Base-by-base conservation (phyloP, 2,113 vertebrate genomes). In the Nothoprocta pentlandii region DNA sequence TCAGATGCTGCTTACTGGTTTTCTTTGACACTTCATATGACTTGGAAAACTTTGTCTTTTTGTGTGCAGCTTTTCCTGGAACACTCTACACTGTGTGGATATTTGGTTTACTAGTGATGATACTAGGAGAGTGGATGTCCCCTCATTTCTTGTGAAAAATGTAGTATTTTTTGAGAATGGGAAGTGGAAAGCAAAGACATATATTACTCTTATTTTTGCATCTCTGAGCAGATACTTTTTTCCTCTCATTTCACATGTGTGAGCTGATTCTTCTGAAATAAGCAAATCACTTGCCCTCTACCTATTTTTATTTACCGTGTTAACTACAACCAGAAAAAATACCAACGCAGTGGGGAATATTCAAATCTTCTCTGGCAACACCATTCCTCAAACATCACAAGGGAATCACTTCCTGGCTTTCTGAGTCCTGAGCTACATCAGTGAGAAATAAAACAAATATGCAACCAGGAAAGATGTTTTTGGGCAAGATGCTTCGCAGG, bases 191-290 rank as follows among this genome's bases (percentile, higher is more conserved):
- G 21, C 8, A 85, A 73, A 88, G 12, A 4, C 16, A 73, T 34
- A 16, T 25, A 58, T 49, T 69, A 44, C 22, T 94, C 76, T 59
- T 58, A 44, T 93, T 80, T 96, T 90, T 78, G 62, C 2, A 61
- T 58, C 23, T 85, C 54, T 78, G 51, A 93, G 30, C 71, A 90
- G 26, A 67, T 54, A 30, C 77, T 77, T 56, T 36, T 11, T 77
- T 83, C 20, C 49, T 90, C 1, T 0, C 16, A 49, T 90, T 85
- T 85, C 53, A 42, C 10, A 44, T 0, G 0, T 1, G 3, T 83
- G 74, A 70, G 23, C 15, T 54, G 68, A 49, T 73, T 59, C 41
- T 71, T 90, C 54, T 74, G 30, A 58, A 85, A 17, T 36, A 77
- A 54, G 49, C 66, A 64, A 81, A 58, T 17, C 0, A 10, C 16